phyloP scores from a whole-genome alignment of 2,888 invertebrate genomes.

The Torymus auratus region DNA sequence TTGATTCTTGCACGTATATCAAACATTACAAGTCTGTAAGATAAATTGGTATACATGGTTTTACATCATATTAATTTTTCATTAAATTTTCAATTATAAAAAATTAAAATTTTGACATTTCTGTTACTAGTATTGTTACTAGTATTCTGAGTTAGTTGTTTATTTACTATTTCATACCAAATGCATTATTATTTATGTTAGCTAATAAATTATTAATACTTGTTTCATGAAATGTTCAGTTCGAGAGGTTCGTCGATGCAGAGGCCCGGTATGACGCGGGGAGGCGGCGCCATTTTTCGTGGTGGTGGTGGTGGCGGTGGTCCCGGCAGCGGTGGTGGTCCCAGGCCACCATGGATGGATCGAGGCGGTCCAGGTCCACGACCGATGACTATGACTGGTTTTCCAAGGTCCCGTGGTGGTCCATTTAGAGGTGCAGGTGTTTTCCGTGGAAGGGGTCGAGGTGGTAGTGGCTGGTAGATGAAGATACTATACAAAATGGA shows the following conservation, averaged over 20 bases:
- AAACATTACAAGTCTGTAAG: too few species aligned
- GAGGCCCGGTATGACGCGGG: too few species aligned
- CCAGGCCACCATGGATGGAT: constrained; percentile 77
- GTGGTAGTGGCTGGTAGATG: constrained; percentile 71
- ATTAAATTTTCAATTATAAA: too few species aligned
- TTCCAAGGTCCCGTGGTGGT: constrained; percentile 68
- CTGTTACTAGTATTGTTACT: too few species aligned
- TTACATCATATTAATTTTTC: too few species aligned
- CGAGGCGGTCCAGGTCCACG: constrained; percentile 68
- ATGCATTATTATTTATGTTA: too few species aligned
- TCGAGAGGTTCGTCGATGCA: constrained; percentile 55
- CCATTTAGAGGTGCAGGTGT: constrained; percentile 72
- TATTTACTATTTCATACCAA: too few species aligned
- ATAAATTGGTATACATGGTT: too few species aligned
- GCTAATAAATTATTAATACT: too few species aligned
- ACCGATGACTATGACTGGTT: constrained; percentile 61
- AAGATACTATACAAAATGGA: neutral
- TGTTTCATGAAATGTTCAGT: constrained; percentile 61
- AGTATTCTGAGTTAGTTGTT: too few species aligned
- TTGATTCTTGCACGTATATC: too few species aligned
- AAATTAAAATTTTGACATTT: too few species aligned
- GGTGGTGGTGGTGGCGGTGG: constrained; percentile 25
- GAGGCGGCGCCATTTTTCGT: constrained; percentile 25
- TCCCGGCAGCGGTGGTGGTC: constrained; percentile 66
- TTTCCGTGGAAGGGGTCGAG: constrained; percentile 67